These are phyloP conservation scores for Mnemiopsis leidyi DNA, from an alignment of 37 sponge, comb jelly and placozoan genomes.

Conservation along the genomic window DNA sequence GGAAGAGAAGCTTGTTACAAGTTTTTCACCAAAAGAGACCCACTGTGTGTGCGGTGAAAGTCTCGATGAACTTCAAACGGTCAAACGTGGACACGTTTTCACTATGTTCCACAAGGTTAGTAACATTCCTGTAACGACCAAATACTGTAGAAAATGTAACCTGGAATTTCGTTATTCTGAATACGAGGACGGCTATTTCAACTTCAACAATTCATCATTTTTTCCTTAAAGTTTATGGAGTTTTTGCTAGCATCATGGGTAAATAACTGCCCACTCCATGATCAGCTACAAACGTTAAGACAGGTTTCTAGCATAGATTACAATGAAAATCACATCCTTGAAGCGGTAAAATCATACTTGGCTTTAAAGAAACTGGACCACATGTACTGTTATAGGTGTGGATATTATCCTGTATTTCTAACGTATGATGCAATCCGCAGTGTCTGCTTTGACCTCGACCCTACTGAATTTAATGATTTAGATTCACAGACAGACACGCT, in stretches of 20 bases:
- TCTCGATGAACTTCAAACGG: neutral
- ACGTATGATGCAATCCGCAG: constrained; percentile 4
- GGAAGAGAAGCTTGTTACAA: neutral
- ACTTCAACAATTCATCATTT: neutral
- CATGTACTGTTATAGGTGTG: constrained; percentile 24
- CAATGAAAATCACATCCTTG: neutral
- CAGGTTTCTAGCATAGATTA: neutral
- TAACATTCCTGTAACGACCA: neutral
- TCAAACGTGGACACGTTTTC: neutral
- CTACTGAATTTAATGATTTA: neutral
- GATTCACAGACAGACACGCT: neutral
- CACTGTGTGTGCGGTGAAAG: neutral
- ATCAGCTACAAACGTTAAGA: no score
- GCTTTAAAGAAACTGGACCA: neutral
- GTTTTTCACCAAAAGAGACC: neutral
- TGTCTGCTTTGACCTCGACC: neutral
- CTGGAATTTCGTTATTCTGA: constrained; percentile 9
- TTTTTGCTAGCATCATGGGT: neutral
- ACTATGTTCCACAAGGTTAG: neutral
- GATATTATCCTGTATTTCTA: neutral
- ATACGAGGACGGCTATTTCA: neutral
- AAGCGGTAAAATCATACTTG: constrained; percentile 3
- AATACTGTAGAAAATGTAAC: neutral
- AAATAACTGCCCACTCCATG: no score
- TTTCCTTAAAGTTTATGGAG: neutral